These are phyloP conservation scores for Sterrhoptilus dennistouni DNA, from an alignment of 2,113 vertebrate species.

Conservation along the genomic window DNA sequence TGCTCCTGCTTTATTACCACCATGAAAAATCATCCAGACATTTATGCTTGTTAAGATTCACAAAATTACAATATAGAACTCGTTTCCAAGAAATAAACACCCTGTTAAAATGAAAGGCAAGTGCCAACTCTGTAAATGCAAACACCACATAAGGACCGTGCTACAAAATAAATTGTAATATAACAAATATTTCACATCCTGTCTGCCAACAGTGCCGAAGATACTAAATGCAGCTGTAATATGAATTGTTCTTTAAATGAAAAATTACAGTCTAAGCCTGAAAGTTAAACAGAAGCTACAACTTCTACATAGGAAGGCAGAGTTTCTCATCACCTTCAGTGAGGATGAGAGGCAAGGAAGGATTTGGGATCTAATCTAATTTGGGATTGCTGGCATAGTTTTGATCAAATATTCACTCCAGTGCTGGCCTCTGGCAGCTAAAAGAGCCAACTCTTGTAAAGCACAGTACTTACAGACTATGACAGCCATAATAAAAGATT, in stretches of 20 bases:
- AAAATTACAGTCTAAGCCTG: background rate
- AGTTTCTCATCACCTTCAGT: background rate
- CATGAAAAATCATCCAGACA: background rate
- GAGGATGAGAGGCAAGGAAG: background rate
- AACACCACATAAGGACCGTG: background rate
- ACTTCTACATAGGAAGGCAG: background rate
- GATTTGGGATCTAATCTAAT: background rate
- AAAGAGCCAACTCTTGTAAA: background rate
- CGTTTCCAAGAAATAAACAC: constrained; percentile 4
- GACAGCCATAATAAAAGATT: background rate
- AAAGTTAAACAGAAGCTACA: background rate
- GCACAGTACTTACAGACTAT: background rate
- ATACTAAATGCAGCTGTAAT: background rate
- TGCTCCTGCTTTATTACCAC: background rate
- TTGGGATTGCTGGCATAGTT: background rate
- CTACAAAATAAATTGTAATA: background rate
- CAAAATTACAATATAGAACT: background rate
- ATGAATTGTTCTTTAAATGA: background rate
- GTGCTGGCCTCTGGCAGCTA: background rate
- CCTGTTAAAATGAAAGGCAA: background rate
- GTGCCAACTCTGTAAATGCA: background rate
- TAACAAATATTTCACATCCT: background rate
- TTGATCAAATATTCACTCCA: background rate
- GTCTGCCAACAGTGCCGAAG: background rate
- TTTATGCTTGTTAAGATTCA: background rate